Evolutionary conservation across 2,797 vertebrate species (phyloP), one percentile per base, ranked within the genome.

Genomic region (Tenualosa thibaudeaui): DNA sequence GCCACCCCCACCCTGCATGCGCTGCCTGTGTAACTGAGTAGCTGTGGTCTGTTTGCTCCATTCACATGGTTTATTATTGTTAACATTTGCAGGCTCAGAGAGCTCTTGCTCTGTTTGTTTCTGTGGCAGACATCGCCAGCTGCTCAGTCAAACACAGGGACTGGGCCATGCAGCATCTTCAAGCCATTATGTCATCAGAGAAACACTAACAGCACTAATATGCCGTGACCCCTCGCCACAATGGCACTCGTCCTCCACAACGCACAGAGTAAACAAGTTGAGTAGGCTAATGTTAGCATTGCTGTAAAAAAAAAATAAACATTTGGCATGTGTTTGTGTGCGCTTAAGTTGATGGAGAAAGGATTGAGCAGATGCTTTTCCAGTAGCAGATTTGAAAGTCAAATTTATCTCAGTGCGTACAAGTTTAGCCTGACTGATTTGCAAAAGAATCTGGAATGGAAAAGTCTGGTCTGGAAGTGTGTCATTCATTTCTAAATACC

Each of bases 21-120:
- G 15, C 37, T 86, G 88, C 85, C 90, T 84, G 81, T 81, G 37
- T 89, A 85, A 81, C 81, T 71, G 83, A 84, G 85, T 83, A 87
- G 85, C 82, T 62, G 78, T 82, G 81, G 84, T 49, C 71, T 83
- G 43, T 87, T 82, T 87, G 60, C 82, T 84, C 82, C 54, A 37
- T 85, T 71, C 82, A 62, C 82, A 83, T 68, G 81, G 83, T 86
- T 87, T 90, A 85, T 88, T 88, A 87, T 88, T 89, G 84, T 86
- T 89, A 84, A 81, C 84, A 88, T 85, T 85, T 81, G 82, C 84
- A 78, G 68, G 86, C 85, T 86, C 84, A 87, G 82, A 81, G 81
- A 58, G 75, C 54, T 85, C 75, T 82, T 56, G 58, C 81, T 84
- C 84, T 87, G 81, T 89, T 86, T 86, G 86, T 88, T 84, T 86